phyloP scores from a whole-genome alignment of 2,888 invertebrate species.

The Brenthis daphne region DNA sequence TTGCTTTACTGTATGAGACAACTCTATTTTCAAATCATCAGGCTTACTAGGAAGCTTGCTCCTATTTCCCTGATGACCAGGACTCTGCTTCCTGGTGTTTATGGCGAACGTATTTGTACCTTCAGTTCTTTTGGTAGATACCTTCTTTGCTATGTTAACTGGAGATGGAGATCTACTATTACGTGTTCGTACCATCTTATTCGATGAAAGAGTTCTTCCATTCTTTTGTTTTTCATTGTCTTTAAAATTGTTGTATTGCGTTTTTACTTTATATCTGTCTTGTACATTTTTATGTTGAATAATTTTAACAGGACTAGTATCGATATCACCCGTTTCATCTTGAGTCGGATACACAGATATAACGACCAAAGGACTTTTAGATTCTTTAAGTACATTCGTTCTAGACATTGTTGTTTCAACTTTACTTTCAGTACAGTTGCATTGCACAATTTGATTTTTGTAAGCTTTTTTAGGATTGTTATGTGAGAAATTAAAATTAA shows the following conservation, averaged over 20 bases:
- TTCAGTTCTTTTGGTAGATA: slow-evolving; percentile 32
- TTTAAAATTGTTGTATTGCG: not conserved
- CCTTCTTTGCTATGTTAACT: slow-evolving; percentile 14
- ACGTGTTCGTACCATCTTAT: not conserved
- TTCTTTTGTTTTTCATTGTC: slow-evolving; percentile 1
- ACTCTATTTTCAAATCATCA: slow-evolving; percentile 22
- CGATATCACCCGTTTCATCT: slow-evolving; percentile 43
- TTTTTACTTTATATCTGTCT: slow-evolving; percentile 23
- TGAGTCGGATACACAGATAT: slow-evolving; percentile 71
- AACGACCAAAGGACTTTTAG: slow-evolving; percentile 62
- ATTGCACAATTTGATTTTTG: slow-evolving; percentile 53
- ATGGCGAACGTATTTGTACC: slow-evolving; percentile 31
- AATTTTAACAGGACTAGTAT: slow-evolving; percentile 38
- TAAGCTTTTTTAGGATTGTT: slow-evolving; percentile 33
- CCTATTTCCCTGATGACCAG: slow-evolving; percentile 11
- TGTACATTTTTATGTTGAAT: slow-evolving; percentile 31
- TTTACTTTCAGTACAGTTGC: slow-evolving; percentile 44
- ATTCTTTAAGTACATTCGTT: slow-evolving; percentile 41
- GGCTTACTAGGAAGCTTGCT: slow-evolving; percentile 18
- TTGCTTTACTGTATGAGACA: slow-evolving; percentile 7
- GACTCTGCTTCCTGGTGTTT: slow-evolving; percentile 20
- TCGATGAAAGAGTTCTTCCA: not conserved
- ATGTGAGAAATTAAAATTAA: slow-evolving; percentile 50
- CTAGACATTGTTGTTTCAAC: slow-evolving; percentile 35
- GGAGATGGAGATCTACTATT: slow-evolving; percentile 41